phyloP scores from a whole-genome alignment of 2,888 invertebrate genomes.

The Protonemura montana region DNA sequence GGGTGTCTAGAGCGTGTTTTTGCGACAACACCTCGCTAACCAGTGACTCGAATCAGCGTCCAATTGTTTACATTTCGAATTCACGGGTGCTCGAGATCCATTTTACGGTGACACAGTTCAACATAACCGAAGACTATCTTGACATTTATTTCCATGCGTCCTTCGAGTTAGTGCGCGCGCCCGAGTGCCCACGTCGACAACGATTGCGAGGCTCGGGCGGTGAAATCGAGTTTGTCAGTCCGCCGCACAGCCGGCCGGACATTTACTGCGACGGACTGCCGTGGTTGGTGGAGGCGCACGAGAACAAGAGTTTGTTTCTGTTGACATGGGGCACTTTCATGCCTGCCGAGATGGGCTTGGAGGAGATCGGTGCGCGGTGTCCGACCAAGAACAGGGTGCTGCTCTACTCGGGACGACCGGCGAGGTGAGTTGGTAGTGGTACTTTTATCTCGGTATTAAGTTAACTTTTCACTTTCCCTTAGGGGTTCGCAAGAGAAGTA shows the following conservation, averaged over 20 bases:
- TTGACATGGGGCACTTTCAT: conserved; percentile 84
- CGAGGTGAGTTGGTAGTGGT: conserved; percentile 51
- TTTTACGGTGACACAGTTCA: conserved; percentile 76
- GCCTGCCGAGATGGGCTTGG: conserved; percentile 64
- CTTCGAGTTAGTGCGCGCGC: conserved; percentile 70
- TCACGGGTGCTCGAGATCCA: conserved; percentile 77
- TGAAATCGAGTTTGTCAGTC: conserved; percentile 65
- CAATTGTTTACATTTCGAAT: conserved; percentile 70
- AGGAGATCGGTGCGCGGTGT: conserved; percentile 70
- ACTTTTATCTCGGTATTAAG: too few relatives aligned
- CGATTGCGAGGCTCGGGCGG: conserved; percentile 65
- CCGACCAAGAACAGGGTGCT: conserved; percentile 80
- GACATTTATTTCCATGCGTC: conserved; percentile 80
- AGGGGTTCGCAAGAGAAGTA: too few relatives aligned
- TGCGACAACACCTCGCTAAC: conserved; percentile 74
- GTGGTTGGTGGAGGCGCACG: conserved; percentile 80
- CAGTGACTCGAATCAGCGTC: conserved; percentile 61
- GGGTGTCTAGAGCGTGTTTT: conserved; percentile 77
- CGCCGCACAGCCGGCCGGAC: conserved; percentile 67
- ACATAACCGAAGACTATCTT: conserved; percentile 81
- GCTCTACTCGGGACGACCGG: conserved; percentile 78
- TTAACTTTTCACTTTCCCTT: too few relatives aligned
- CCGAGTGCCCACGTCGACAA: conserved; percentile 72
- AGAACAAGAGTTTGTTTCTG: conserved; percentile 81
- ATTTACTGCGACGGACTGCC: conserved; percentile 78